Base-by-base conservation (phyloP, 2,888 invertebrate genomes). In the Drosophila kanekoi region DNA sequence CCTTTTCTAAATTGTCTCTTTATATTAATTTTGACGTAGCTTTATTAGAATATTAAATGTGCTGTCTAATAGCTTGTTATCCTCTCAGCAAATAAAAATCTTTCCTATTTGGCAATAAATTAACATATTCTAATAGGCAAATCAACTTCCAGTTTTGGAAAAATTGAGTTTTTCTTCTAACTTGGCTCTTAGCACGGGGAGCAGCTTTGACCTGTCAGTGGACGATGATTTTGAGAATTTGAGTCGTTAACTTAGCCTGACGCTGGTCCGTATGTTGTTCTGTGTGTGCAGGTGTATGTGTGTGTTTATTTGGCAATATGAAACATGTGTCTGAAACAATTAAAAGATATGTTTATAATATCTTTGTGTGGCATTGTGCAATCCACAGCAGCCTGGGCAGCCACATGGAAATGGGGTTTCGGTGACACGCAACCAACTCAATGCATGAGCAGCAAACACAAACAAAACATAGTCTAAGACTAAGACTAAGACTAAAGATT, bases 351-450 rank as follows among this genome's bases (percentile, higher is more conserved):
- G 43, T 56, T 66, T 43, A 35, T 28, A 35, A 49, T 40, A 58
- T 51, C 53, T 58, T 48, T 54, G 6, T 13, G 33, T 16, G 9
- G 45, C 16, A 51, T 75, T 63, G 62, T 57, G 67, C 53, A 75
- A 75, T 49, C 14, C 47, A 35, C 20, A 60, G 37, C 20, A 66
- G 53, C 48, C 45, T 59, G 57, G 48, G 72, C 76, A 72, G 53
- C 61, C 63, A 68, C 32, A 72, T 79, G 80, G 60, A 82, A 72
- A 83, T 74, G 77, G 51, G 53, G 77, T 70, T 79, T 79, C 54
- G 49, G 61, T 67, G 81, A 87, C 89, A 83, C 81, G 83, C 83
- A 83, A 79, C 54, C 58, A 38, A 38, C 60, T 60, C 47, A 59
- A 54, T 60, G 44, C 61, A 53, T 54, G 47, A 60, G 68, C 74